Evolutionary conservation across 2,888 invertebrate species (phyloP).

Genomic region (Trypoxylon attenuatum): DNA sequence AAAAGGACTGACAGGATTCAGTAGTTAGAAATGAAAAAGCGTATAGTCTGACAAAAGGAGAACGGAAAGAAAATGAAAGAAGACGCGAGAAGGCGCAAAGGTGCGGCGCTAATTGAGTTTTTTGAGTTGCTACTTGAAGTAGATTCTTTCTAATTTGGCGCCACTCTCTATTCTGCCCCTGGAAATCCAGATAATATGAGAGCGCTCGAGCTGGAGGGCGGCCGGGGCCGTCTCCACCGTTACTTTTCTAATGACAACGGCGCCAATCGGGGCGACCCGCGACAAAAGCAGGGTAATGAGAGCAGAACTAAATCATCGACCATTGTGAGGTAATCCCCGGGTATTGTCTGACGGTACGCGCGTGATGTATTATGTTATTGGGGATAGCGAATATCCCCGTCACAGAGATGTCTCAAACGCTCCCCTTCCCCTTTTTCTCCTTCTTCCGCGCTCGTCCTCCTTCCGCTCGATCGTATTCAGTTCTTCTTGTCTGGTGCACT

Average conservation of each 20-base stretch:
- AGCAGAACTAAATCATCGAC: constrained; percentile 74
- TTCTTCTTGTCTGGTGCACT: too few relatives aligned
- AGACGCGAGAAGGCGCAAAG: constrained; percentile 35
- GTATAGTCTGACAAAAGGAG: not conserved
- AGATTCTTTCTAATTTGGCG: constrained; percentile 71
- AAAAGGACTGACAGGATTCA: not conserved
- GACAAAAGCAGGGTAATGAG: constrained; percentile 74
- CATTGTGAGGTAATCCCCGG: constrained; percentile 73
- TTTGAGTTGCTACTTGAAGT: constrained; percentile 52
- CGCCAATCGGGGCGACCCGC: constrained; percentile 65
- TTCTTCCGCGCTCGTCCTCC: too few relatives aligned
- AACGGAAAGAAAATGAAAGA: not conserved
- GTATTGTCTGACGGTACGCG: constrained; percentile 72
- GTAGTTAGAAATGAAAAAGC: not conserved
- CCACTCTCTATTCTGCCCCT: constrained; percentile 29
- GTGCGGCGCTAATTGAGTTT: constrained; percentile 67
- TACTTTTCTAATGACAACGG: constrained; percentile 74
- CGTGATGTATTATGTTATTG: constrained; percentile 73
- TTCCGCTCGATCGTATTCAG: too few relatives aligned
- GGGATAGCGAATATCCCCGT: constrained; percentile 57
- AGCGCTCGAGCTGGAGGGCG: constrained; percentile 57
- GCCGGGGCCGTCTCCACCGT: constrained; percentile 69
- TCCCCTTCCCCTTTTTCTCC: constrained; percentile 37
- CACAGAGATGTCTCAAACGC: constrained; percentile 56
- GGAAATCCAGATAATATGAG: constrained; percentile 70